Conservation (phyloP, 2,888 invertebrate genomes). For the Tetranychus truncatus region DNA sequence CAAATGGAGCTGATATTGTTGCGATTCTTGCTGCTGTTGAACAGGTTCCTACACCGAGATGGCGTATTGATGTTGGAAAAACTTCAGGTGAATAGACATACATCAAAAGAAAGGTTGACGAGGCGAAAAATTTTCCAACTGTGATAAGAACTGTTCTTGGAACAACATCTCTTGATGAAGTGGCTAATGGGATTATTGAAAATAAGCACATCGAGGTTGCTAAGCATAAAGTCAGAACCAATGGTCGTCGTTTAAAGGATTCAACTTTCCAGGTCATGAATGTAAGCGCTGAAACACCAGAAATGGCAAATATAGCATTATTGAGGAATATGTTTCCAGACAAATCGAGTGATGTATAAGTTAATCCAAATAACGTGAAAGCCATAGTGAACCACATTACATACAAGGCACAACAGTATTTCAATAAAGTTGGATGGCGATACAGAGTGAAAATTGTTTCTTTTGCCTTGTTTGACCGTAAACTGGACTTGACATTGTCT, state of each 20-base stretch:
- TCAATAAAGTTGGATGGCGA: neutral
- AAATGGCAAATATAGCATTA: neutral
- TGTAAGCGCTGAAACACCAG: neutral
- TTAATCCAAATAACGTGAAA: conserved; percentile 2
- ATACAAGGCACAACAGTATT: neutral
- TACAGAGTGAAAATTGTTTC: neutral
- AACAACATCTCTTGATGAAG: neutral
- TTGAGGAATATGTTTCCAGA: neutral
- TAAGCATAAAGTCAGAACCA: neutral
- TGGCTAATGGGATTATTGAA: neutral
- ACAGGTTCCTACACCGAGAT: conserved; percentile 21
- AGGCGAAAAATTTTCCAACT: conserved; percentile 22
- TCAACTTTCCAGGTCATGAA: conserved; percentile 2
- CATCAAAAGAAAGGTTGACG: conserved; percentile 19
- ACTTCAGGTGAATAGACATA: conserved; percentile 24
- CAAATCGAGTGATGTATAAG: neutral
- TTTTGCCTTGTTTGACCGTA: neutral
- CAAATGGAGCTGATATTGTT: conserved; percentile 23
- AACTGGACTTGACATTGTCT: neutral
- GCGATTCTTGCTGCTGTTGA: conserved; percentile 22
- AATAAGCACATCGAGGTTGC: neutral
- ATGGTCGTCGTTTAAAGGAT: neutral
- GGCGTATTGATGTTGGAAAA: conserved; percentile 23
- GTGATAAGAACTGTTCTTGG: conserved; percentile 4
- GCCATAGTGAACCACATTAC: conserved; percentile 8